Base-by-base conservation (phyloP, 2,888 invertebrate species). In the Brachycybe producta region DNA sequence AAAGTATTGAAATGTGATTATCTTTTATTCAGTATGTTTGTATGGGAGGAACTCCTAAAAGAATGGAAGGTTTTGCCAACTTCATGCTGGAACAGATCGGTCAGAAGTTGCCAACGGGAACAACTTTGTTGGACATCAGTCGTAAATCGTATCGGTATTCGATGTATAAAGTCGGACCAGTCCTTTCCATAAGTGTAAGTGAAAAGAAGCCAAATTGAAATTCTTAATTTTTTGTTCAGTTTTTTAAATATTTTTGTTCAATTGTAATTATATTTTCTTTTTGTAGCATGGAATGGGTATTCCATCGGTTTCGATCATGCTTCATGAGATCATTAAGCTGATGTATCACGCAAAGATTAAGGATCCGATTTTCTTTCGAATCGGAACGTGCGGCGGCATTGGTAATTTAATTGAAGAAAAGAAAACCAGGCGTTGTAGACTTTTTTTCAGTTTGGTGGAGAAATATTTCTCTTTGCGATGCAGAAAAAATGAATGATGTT, bases 231-330 rank as follows among this genome's bases (percentile, higher is more conserved):
- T 19, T 4, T n/a, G 13, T 49, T 28, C 43, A 35, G 23, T 17
- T 23, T 8, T 48, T 13, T 13, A 46, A 47, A n/a, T 47, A 34
- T n/a, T 34, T 32, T 23, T 2, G n/a, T 47, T 27, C 15, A 19
- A 11, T 24, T 17, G 24, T n/a, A n/a, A n/a, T n/a, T 11, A 35
- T 51, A 50, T 51, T 52, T 52, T 53, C 46, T 47, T 53, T 51
- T 67, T 72, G 1, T 71, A 91, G 88, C 98, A 98, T 65, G 98
- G 97, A 52, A 98, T 98, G 87, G 98, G 97, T 4, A 84, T 88
- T 49, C 92, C 97, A 4, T 97, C 97, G 0, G 80, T 95, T 49
- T 87, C 90, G 46, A 94, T 98, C 59, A 74, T 97, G 49, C 77
- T 98, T 52, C 91, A 95, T 67, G 97, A 98, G 73, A 75, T 92